These are phyloP conservation scores for Elachura formosa DNA, from an alignment of 2,113 vertebrate species.

Conservation along the genomic window DNA sequence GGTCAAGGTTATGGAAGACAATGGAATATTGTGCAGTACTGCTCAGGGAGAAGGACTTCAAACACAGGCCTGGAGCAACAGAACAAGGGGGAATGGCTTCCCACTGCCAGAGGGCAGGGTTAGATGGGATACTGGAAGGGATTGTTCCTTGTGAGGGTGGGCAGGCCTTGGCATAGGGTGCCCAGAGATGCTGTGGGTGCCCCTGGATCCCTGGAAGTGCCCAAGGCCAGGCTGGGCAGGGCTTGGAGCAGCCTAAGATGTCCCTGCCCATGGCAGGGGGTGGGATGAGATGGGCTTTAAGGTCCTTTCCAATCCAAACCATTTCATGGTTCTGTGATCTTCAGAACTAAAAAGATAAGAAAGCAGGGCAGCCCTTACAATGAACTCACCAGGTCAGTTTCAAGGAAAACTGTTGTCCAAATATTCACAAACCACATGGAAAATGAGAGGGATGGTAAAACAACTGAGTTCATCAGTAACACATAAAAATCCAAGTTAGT, in stretches of 20 bases:
- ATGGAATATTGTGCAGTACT: not conserved
- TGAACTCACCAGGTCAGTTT: not conserved
- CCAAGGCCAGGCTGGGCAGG: not conserved
- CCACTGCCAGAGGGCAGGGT: not conserved
- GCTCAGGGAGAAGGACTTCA: not conserved
- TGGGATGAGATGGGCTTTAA: not conserved
- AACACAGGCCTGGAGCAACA: not conserved
- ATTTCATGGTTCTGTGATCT: not conserved
- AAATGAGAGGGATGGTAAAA: not conserved
- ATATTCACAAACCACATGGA: not conserved
- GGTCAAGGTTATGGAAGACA: not conserved
- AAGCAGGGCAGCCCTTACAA: not conserved
- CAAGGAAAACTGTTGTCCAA: not conserved
- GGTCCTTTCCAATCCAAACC: not conserved
- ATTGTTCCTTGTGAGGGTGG: not conserved
- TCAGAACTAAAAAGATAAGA: not conserved
- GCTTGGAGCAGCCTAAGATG: not conserved
- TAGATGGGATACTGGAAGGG: not conserved
- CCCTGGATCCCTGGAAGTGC: not conserved
- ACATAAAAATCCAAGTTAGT: not conserved
- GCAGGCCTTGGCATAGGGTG: not conserved
- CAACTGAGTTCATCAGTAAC: fast-evolving
- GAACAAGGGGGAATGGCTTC: not conserved
- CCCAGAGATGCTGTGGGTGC: not conserved
- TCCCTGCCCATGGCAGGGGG: not conserved